Base-by-base conservation (phyloP, 2,797 vertebrate genomes). In the Neosilurus mollespiculum region DNA sequence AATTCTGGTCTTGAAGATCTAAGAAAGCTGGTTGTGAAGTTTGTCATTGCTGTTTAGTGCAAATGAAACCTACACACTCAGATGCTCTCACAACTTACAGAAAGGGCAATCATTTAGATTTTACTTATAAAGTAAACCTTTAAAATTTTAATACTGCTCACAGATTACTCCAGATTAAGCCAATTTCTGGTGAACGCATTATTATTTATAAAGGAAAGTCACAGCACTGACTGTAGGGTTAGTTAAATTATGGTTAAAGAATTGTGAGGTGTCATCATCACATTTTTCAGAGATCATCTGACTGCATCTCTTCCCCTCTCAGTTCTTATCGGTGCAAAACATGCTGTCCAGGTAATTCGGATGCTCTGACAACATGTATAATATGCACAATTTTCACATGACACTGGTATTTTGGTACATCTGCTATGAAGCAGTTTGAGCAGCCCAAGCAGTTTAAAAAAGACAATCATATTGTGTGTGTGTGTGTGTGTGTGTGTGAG, bases 401-500 rank as follows among this genome's bases (percentile, higher is more conserved):
- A n/a, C 22, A 78, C 3, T 64, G 75, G 77, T 65, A 65, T 78
- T 78, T 64, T 78, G 59, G 76, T 62, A 78, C 59, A 64, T 37
- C 77, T 78, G 77, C 77, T 51, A 12, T 78, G 61, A 53, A 49
- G 58, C 59, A 64, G 64, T 30, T 15, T 30, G 15, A 66, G 67
- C 37, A 49, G 37, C 20, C 67, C 26, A 61, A 61, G 58, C 58
- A 61, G 30, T 37, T 59, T 76, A 59, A 59, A 34, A 30, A 6
- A 76, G 11, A 76, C 30, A n/a, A 30, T 11, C 5, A 75, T 22
- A 75, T 34, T 34, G 10, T 15, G n/a, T 18, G 66, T 3, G 65
- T 9, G 34, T 18, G 34, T 9, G 30, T 12, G 37, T 10, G 18
- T 11, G 67, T n/a, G 67, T 14, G 34, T 61, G 59, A 51, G 59